Conservation (phyloP, 2,888 invertebrate genomes). For the Caenorhabditis sp. region DNA sequence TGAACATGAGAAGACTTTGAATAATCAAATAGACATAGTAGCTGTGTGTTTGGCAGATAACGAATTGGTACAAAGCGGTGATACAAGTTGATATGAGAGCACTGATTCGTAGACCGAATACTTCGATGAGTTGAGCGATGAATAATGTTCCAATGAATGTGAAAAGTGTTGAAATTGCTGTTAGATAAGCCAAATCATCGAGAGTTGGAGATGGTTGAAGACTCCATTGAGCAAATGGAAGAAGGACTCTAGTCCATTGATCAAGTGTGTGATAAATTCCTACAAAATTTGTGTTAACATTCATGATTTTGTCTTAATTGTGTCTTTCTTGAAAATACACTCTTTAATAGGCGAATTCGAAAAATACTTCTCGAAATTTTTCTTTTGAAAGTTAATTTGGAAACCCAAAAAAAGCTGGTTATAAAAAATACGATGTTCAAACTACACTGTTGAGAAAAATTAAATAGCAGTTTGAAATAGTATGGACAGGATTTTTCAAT, state of each 20-base stretch:
- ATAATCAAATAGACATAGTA: slow-evolving; percentile 41
- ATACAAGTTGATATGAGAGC: slow-evolving; percentile 33
- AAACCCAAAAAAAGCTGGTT: no score
- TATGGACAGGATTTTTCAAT: no score
- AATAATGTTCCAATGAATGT: slow-evolving; percentile 60
- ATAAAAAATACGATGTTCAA: no score
- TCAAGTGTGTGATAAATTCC: slow-evolving; percentile 62
- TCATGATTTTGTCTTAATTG: no score
- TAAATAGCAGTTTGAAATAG: no score
- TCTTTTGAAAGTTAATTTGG: no score
- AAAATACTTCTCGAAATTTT: no score
- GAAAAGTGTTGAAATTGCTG: slow-evolving; percentile 51
- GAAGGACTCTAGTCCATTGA: slow-evolving; percentile 60
- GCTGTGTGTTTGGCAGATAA: slow-evolving; percentile 34
- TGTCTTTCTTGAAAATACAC: no score
- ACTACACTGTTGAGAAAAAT: no score
- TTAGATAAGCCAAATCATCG: slow-evolving; percentile 51
- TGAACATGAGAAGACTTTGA: slow-evolving; percentile 51
- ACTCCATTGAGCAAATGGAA: slow-evolving; percentile 63
- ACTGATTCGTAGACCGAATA: slow-evolving; percentile 48
- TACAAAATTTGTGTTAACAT: slow-evolving; percentile 34
- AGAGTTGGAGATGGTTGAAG: slow-evolving; percentile 49
- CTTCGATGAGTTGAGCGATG: slow-evolving; percentile 60
- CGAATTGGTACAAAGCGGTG: slow-evolving; percentile 29
- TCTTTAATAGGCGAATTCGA: no score